Base-by-base conservation (phyloP, 2,797 vertebrate genomes). In the Nannoperca australis region DNA sequence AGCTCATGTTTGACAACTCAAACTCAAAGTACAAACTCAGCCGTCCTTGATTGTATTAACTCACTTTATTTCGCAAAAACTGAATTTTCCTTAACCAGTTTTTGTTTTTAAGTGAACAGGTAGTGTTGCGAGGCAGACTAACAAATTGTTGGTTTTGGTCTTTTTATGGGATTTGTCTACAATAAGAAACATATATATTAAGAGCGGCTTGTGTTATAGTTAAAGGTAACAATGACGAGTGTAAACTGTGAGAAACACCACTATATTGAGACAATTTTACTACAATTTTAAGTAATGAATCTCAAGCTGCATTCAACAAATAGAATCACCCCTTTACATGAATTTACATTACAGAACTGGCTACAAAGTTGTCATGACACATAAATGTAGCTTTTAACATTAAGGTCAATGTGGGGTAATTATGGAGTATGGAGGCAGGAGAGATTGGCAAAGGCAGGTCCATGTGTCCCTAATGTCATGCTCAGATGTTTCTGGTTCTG, bases 1-100 rank as follows among this genome's bases (percentile, higher is more conserved):
- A 56, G 55, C 68, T 66, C 20, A 68, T 34, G n/a, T 47, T 50
- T 10, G 49, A 67, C 15, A 65, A 17, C 53, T 73, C 55, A 60
- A 67, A 51, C 10, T 68, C 9, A 64, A 34, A 51, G 7, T 3
- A 45, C 50, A 62, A 18, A 40, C 12, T 24, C 22, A 42, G 9
- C 34, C 45, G 15, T 13, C 49, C 8, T 34, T 49, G 13, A 18
- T 49, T 47, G 3, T 45, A 58, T 47, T 38, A 47, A 13, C 20
- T 42, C 50, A 61, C 9, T 56, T 62, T 6, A 56, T 13, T 64
- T 30, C 22, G 5, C 3, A 22, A 22, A 17, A 27, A 71, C 5
- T 27, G 2, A 22, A 22, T 64, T 61, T 60, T 6, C 18, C 13
- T 62, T 6, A 13, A 40, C 14, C 12, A 7, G 12, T 54, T 70